Evolutionary conservation across 2,797 vertebrate genomes (phyloP).

Genomic region (Sebastolobus alascanus): DNA sequence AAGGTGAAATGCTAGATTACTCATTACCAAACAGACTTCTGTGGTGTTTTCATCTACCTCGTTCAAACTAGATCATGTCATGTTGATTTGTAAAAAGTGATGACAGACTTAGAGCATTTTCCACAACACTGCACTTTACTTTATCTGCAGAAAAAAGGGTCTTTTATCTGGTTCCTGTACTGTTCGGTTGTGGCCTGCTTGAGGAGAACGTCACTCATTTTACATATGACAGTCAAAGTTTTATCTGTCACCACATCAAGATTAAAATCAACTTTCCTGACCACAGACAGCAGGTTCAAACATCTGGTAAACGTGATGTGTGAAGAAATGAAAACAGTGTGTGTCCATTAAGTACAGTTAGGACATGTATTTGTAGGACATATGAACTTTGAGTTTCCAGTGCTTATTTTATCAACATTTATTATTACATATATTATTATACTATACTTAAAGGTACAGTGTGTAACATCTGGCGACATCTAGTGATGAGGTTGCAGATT

Average conservation of each 20-base stretch:
- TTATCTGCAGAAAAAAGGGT: not conserved
- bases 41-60: slow-evolving; percentile 13
- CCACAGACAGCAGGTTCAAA: not conserved
- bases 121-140: not conserved
- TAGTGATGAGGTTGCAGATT: no score
- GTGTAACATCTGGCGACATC: no score
- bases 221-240: not conserved
- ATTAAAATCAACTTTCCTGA: not conserved
- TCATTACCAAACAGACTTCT: slow-evolving; percentile 45
- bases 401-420: not conserved
- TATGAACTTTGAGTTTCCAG: not conserved
- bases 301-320: slow-evolving; percentile 20
- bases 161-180: not conserved
- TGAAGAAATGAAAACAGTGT: not conserved
- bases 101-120: slow-evolving; percentile 7
- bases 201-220: not conserved
- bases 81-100: slow-evolving; percentile 24
- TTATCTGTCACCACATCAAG: not conserved
- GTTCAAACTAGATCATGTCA: slow-evolving; percentile 17
- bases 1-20: slow-evolving; percentile 26
- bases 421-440: no score
- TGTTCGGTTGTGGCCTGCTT: not conserved
- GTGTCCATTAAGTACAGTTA: not conserved
- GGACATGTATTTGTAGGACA: not conserved
- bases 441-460: not conserved